phyloP scores from a whole-genome alignment of 2,113 vertebrate species.

The Bettongia penicillata region DNA sequence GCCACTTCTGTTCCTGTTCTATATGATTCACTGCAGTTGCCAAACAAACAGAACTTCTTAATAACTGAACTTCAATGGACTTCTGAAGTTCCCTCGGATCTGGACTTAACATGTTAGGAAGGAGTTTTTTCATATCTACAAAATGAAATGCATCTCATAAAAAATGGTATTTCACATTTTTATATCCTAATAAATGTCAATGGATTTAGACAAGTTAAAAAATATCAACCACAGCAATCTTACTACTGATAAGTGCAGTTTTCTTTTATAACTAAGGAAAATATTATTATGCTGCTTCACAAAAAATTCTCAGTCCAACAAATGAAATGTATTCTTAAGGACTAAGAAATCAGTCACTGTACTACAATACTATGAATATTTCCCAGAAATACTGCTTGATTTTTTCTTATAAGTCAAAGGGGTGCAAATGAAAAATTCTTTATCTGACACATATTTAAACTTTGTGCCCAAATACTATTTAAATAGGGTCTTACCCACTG shows the following conservation, averaged over 20 bases:
- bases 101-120: constrained; percentile 94
- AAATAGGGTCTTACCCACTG: background rate
- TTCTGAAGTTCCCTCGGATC: constrained; percentile 98
- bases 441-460: background rate
- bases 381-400: background rate
- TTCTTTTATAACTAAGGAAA: constrained; percentile 27
- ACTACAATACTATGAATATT: background rate
- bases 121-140: constrained; percentile 96
- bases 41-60: constrained; percentile 93
- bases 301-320: background rate
- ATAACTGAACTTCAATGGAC: constrained; percentile 96
- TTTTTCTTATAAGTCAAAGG: background rate
- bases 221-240: constrained; percentile 20
- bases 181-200: constrained; percentile 12
- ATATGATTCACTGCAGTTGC: constrained; percentile 86
- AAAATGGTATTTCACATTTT: constrained; percentile 34
- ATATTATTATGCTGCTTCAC: background rate
- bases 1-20: constrained; percentile 91
- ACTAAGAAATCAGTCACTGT: constrained; percentile 4
- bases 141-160: constrained; percentile 50
- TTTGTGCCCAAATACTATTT: background rate
- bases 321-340: background rate
- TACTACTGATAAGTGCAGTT: background rate
- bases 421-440: background rate
- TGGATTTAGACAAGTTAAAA: constrained; percentile 23